A percentile compares a stretch with the other conserved stretches of the same genome.
These are phyloP conservation scores for Aphidius colemani DNA, from an alignment of 2,888 invertebrate species.

Conservation along the genomic window DNA sequence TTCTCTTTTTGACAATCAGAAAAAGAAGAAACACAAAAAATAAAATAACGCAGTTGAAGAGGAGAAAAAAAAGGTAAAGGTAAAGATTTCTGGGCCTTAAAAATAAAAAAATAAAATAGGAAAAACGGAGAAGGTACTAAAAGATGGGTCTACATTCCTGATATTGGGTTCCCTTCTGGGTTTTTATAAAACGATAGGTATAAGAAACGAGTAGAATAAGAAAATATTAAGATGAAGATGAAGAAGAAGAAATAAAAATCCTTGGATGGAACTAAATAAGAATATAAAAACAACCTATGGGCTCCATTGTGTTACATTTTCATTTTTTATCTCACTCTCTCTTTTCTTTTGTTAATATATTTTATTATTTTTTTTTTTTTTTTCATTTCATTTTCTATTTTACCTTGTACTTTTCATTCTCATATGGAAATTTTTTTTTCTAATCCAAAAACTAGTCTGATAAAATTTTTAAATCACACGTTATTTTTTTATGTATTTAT, in stretches of 20 bases:
- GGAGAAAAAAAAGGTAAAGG: slow-evolving; percentile 4
- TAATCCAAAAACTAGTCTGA: not conserved
- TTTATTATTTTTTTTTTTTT: too few species aligned
- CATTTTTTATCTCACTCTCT: slow-evolving; percentile 27
- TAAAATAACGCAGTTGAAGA: too few species aligned
- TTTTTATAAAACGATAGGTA: slow-evolving; percentile 32
- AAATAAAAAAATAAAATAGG: slow-evolving; percentile 22
- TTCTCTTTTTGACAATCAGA: not conserved
- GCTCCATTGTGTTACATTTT: slow-evolving; percentile 23
- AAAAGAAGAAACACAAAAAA: too few species aligned
- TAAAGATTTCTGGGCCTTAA: slow-evolving; percentile 2
- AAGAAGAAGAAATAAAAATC: slow-evolving; percentile 8
- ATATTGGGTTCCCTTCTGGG: slow-evolving; percentile 37
- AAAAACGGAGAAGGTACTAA: slow-evolving; percentile 25
- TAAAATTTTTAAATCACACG: slow-evolving; percentile 32
- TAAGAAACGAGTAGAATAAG: slow-evolving; percentile 26
- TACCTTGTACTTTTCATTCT: slow-evolving; percentile 2
- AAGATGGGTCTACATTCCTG: slow-evolving; percentile 46
- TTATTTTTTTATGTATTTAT: too few species aligned
- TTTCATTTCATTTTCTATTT: not conserved
- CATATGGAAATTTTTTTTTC: slow-evolving; percentile 1
- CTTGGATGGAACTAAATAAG: too few species aligned
- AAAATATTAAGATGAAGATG: not conserved
- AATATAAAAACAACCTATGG: not conserved
- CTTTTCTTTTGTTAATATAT: slow-evolving; percentile 19